phyloP scores from a whole-genome alignment of 1,140 invertebrate genomes.

The Stenopsyche tienmushanensis region DNA sequence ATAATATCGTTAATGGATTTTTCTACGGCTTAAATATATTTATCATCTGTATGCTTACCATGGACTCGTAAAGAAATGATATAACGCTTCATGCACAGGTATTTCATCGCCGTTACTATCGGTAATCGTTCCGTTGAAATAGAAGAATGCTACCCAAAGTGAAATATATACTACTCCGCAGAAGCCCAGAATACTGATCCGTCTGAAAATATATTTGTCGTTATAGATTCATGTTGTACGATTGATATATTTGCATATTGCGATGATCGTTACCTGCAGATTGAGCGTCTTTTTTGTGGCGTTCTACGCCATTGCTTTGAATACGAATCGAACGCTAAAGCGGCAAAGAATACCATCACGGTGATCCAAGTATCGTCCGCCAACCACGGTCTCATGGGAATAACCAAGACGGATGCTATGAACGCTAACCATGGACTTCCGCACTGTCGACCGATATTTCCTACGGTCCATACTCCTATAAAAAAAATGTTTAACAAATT shows the following conservation, averaged over 20 bases:
- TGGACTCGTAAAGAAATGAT: constrained; percentile 89
- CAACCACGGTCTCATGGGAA: constrained; percentile 65
- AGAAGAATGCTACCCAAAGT: constrained; percentile 77
- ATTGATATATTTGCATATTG: background rate
- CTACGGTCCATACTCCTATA: constrained; percentile 84
- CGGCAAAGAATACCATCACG: constrained; percentile 63
- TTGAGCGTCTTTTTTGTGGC: constrained; percentile 55
- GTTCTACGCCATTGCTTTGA: constrained; percentile 76
- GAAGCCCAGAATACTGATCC: constrained; percentile 58
- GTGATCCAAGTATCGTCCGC: constrained; percentile 70
- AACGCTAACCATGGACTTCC: constrained; percentile 70
- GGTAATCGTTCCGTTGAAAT: constrained; percentile 86
- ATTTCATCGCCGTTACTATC: constrained; percentile 86
- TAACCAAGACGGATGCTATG: constrained; percentile 66
- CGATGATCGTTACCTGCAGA: constrained; percentile 48
- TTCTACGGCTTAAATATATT: background rate
- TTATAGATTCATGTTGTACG: background rate
- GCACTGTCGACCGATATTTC: constrained; percentile 82
- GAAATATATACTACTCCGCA: constrained; percentile 69
- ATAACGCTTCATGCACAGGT: constrained; percentile 81
- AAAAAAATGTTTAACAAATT: background rate
- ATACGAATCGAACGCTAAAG: constrained; percentile 69
- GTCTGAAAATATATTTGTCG: constrained; percentile 45
- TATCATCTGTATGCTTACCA: constrained; percentile 48
- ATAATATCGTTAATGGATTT: background rate